Conservation (phyloP, 2,797 vertebrate genomes). For the Onychomys torridus region DNA sequence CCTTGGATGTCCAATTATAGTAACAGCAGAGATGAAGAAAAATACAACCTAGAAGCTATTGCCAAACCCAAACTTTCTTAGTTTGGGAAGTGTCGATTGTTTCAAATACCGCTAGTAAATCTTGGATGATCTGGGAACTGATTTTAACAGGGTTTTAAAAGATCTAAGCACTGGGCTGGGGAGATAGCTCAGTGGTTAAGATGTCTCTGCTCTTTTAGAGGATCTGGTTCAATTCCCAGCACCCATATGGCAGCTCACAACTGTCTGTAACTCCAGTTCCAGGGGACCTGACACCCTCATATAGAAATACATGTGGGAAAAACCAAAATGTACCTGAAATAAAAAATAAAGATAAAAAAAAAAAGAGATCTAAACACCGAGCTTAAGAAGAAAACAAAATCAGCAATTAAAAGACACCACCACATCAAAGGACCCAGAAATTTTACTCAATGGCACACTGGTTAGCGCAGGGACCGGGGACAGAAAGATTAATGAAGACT, state of each 20-base stretch:
- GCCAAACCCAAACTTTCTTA: neutral
- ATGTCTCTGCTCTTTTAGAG: neutral
- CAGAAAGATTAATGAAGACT: neutral
- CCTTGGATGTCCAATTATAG: neutral
- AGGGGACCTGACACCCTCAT: no score
- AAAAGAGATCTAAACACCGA: neutral
- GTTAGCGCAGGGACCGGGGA: neutral
- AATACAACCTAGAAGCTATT: neutral
- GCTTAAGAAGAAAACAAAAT: slow-evolving; percentile 4
- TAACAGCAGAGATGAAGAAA: neutral
- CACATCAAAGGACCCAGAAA: neutral
- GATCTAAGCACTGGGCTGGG: neutral
- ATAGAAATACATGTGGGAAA: no score
- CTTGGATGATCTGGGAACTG: neutral
- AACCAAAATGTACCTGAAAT: no score
- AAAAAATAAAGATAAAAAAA: no score
- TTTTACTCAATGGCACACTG: neutral
- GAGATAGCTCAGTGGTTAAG: neutral
- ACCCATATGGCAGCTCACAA: no score
- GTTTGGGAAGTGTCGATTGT: neutral
- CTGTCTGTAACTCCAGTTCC: no score
- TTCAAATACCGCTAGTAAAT: slow-evolving; percentile 18
- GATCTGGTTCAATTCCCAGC: no score
- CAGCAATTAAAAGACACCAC: neutral
- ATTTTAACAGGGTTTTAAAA: slow-evolving; percentile 18